Evolutionary conservation across 1,140 invertebrate genomes (phyloP).

Genomic region (Nilaparvata lugens): DNA sequence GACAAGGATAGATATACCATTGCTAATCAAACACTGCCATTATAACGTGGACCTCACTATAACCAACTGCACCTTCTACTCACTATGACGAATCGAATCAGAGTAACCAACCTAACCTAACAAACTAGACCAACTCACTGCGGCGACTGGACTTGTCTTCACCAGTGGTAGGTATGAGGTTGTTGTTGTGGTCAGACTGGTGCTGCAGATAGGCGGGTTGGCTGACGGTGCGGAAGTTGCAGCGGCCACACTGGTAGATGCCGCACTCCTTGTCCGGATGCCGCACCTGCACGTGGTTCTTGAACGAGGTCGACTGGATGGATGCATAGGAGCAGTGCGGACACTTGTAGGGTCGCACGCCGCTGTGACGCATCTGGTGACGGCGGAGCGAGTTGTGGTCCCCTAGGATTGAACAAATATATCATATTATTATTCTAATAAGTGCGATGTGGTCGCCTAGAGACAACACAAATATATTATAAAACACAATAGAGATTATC

Average conservation of each 20-base stretch:
- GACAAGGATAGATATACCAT: too few relatives aligned
- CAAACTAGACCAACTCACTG: too few relatives aligned
- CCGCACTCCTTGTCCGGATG: slow-evolving; percentile 31
- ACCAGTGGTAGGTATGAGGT: slow-evolving; percentile 1
- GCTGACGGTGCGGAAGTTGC: slow-evolving; percentile 17
- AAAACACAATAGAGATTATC: background rate
- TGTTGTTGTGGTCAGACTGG: slow-evolving; percentile 11
- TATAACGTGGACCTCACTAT: too few relatives aligned
- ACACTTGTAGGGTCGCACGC: slow-evolving; percentile 23
- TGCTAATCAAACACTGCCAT: too few relatives aligned
- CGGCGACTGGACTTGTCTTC: too few relatives aligned
- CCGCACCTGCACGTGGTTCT: slow-evolving; percentile 44
- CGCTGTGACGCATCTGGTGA: slow-evolving; percentile 51
- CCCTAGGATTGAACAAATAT: background rate
- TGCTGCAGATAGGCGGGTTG: slow-evolving; percentile 12
- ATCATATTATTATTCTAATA: too few relatives aligned
- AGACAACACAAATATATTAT: slow-evolving; percentile 8
- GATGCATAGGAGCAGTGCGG: slow-evolving; percentile 42
- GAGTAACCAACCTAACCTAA: too few relatives aligned
- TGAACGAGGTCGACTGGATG: slow-evolving; percentile 57
- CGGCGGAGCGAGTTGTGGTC: slow-evolving; percentile 75
- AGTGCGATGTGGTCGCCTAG: too few relatives aligned
- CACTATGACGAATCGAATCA: too few relatives aligned
- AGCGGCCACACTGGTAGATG: slow-evolving; percentile 6
- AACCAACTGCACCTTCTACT: too few relatives aligned